Evolutionary conservation across 1,140 invertebrate genomes (phyloP).

Genomic region (Philopotamus ludificatus): DNA sequence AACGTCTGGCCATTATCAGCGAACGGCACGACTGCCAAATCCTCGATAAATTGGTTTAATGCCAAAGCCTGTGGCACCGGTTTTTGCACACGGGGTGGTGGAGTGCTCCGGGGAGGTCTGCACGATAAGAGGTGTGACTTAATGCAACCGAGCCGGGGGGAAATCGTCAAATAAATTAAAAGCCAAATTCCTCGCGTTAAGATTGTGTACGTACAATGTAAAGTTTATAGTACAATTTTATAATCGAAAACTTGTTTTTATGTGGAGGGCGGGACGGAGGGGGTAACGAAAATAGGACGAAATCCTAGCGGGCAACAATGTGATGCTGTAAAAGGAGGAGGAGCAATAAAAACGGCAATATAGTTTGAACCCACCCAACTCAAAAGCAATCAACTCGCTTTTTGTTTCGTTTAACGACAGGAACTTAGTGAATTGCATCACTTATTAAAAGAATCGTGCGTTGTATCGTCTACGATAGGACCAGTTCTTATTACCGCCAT

Average conservation of each 20-base stretch:
- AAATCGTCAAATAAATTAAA: background rate
- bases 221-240: background rate
- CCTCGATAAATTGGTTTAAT: constrained; percentile 12
- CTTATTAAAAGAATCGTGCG: too few relatives aligned
- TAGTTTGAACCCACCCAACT: background rate
- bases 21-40: background rate
- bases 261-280: background rate
- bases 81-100: background rate
- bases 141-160: background rate
- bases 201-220: background rate
- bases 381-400: background rate
- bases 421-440: too few relatives aligned
- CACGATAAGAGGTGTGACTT: background rate
- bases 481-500: too few relatives aligned
- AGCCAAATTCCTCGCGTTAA: background rate
- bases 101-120: background rate
- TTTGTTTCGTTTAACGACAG: background rate
- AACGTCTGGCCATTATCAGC: constrained; percentile 3
- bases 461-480: too few relatives aligned
- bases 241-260: too few relatives aligned
- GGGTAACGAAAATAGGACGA: background rate
- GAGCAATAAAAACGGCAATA: background rate
- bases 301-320: background rate
- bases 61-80: background rate
- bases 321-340: background rate